Conservation (phyloP, 2,888 invertebrate genomes). For the Orchestes rusci region DNA sequence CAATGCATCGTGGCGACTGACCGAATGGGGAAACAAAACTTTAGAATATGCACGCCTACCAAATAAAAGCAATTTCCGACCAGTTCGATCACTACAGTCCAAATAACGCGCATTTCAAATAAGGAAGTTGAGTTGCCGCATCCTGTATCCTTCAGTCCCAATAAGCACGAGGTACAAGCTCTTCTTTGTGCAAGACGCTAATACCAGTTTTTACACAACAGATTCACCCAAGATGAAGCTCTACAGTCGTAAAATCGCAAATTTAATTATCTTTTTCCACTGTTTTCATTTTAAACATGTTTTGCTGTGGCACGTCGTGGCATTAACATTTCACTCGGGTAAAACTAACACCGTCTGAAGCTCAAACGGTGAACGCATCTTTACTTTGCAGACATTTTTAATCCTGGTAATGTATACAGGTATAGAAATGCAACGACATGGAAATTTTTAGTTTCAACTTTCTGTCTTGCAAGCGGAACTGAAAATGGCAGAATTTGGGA, state of each 20-base stretch:
- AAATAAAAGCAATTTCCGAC: not conserved
- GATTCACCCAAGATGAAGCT: no score
- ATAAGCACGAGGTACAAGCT: no score
- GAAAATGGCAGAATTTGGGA: not conserved
- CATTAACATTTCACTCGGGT: conserved; percentile 9
- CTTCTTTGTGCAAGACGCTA: no score
- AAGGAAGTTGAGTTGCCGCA: not conserved
- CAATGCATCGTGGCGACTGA: not conserved
- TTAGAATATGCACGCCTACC: not conserved
- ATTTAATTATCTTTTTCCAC: conserved; percentile 9
- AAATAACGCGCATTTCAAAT: not conserved
- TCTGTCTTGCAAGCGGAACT: not conserved
- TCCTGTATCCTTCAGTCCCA: no score
- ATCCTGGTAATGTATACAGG: conserved; percentile 28
- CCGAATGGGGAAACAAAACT: not conserved
- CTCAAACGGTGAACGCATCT: conserved; percentile 12
- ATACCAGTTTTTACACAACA: no score
- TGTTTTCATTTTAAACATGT: conserved; percentile 12
- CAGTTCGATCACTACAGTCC: not conserved
- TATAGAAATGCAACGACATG: conserved; percentile 22
- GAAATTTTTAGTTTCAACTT: conserved; percentile 18
- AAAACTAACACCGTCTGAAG: conserved; percentile 6
- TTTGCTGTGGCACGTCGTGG: conserved; percentile 10
- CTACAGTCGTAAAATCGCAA: no score
- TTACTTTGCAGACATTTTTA: conserved; percentile 25